Percentiles rank a stretch among this genome's conserved stretches.
Evolutionary conservation across 2,797 vertebrate genomes (phyloP).

Genomic region (Spondyliosoma cantharus): DNA sequence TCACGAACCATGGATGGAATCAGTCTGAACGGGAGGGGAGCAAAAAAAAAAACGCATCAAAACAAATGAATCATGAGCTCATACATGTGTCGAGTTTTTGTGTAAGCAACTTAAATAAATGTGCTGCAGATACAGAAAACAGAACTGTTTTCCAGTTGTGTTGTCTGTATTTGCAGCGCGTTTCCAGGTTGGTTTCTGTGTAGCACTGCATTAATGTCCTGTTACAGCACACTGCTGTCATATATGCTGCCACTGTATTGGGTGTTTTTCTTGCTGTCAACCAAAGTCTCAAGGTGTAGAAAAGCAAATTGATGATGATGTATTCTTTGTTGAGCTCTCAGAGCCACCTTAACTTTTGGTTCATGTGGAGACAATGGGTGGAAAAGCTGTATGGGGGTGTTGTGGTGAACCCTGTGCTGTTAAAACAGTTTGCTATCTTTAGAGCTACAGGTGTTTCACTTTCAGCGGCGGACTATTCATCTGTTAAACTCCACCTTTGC

Average conservation of each 20-base stretch:
- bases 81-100: no score
- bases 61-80: not conserved
- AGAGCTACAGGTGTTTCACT: slow-evolving; percentile 63
- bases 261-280: not conserved
- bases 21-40: no score
- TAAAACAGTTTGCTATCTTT: not conserved
- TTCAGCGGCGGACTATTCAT: slow-evolving; percentile 34
- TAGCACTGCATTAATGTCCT: not conserved
- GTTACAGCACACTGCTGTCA: not conserved
- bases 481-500: slow-evolving; percentile 38
- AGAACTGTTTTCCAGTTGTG: not conserved
- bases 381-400: not conserved
- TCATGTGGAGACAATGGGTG: not conserved
- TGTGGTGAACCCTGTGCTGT: not conserved
- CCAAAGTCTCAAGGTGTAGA: not conserved
- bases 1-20: no score
- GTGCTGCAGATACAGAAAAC: not conserved
- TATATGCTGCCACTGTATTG: not conserved
- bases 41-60: not conserved
- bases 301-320: not conserved
- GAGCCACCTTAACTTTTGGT: not conserved
- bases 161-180: not conserved
- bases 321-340: not conserved
- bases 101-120: not conserved
- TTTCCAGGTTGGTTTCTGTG: no score